Evolutionary conservation across 2,113 vertebrate genomes (phyloP), one percentile per base, ranked within the genome.

Genomic region (Urocolius indicus): DNA sequence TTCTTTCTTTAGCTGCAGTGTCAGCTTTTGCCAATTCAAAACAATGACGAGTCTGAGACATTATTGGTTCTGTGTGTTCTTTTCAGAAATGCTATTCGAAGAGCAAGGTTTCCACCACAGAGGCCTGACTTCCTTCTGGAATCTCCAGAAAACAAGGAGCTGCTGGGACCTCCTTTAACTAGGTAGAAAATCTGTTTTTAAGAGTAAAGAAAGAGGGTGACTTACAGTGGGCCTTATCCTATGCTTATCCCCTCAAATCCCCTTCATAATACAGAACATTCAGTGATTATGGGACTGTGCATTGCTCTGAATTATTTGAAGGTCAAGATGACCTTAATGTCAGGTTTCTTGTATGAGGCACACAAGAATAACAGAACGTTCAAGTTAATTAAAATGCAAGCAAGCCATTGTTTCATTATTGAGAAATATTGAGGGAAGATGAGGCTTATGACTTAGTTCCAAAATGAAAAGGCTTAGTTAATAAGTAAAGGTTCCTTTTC

Each of bases 71-170:
- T 32, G 32, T 29, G 66, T 34, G 29, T 84, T 90, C 48, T 91
- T 85, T 92, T 68, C 96, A 98, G 98, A 93, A 90, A 84, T 16
- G 38, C 48, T 9, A 43, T 88, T 51, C 89, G 54, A 57, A 73
- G 1, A 17, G 88, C 59, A 13, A 97, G 97, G 85, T 95, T 96
- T 51, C 98, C 98, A 77, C 98, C 98, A 4, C 85, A 54, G 46
- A 91, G 97, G 81, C 97, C 97, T 21, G 71, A 87, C 68, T 98
- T 98, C 58, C 94, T 98, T 62, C 87, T 98, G 49, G 82, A 97
- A 26, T 97, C 95, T 16, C 36, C 94, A 65, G 73, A 84, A 77
- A 97, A 86, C 90, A 86, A 90, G 13, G 75, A 87, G 34, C 66
- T 84, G n/a, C 83, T 93, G 34, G 38, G 26, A 58, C 20, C 32